Conservation (phyloP, 2,888 invertebrate genomes). For the Pardosa pseudoannulata region DNA sequence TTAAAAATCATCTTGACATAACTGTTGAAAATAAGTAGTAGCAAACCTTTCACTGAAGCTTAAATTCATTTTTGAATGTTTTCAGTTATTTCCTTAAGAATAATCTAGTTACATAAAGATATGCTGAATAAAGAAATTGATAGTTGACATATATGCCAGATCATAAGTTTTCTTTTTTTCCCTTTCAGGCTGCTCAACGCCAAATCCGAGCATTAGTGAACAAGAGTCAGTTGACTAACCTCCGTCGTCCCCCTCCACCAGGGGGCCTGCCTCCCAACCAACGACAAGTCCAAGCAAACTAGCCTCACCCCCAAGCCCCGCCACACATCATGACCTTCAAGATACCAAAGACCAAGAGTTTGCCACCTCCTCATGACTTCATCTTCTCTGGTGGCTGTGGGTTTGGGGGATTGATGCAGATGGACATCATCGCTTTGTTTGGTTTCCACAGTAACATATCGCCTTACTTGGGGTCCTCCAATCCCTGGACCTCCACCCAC, state of each 20-base stretch:
- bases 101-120: no score
- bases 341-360: constrained; percentile 71
- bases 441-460: constrained; percentile 73
- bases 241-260: constrained; percentile 54
- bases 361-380: constrained; percentile 56
- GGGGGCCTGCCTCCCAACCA: constrained; percentile 61
- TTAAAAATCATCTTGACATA: no score
- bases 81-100: no score
- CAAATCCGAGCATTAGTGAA: constrained; percentile 89
- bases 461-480: constrained; percentile 43
- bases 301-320: constrained; percentile 70
- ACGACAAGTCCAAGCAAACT: constrained; percentile 67
- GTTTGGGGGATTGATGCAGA: constrained; percentile 67
- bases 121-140: no score
- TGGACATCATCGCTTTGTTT: constrained; percentile 71
- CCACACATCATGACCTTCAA: constrained; percentile 68
- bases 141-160: no score
- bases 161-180: not conserved
- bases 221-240: constrained; percentile 76
- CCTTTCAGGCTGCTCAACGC: constrained; percentile 94
- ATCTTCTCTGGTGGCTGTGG: constrained; percentile 55
- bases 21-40: no score
- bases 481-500: constrained; percentile 24
- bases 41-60: no score
- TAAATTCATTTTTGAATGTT: no score